Evolutionary conservation across 2,797 vertebrate species (phyloP).

Genomic region (Sandelia bainsii): DNA sequence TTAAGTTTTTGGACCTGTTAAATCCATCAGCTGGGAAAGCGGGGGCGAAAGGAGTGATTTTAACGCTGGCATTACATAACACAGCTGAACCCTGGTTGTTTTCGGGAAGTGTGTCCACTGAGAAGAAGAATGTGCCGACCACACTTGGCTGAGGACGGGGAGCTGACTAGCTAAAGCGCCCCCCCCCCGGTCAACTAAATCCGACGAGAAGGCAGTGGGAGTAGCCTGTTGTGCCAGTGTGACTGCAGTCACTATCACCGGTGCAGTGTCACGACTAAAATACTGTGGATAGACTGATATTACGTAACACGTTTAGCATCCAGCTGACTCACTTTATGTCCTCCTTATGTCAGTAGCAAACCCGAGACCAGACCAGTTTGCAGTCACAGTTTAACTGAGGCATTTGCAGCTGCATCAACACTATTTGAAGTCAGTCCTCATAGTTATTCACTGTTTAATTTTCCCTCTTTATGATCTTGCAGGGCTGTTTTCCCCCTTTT

Average conservation of each 20-base stretch:
- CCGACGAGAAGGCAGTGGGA: conserved; percentile 10
- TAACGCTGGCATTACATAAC: conserved; percentile 69
- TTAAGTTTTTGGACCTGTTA: conserved; percentile 53
- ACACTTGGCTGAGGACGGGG: conserved; percentile 38
- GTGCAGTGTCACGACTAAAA: conserved; percentile 65
- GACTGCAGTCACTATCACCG: conserved; percentile 21
- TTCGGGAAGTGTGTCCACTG: conserved; percentile 67
- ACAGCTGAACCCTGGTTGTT: conserved; percentile 60
- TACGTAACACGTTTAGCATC: conserved; percentile 43
- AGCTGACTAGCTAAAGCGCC: conserved; percentile 30
- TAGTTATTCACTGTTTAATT: not conserved
- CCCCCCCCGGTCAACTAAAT: conserved; percentile 9
- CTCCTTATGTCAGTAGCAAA: conserved; percentile 7
- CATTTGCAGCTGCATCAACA: conserved; percentile 19
- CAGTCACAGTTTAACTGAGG: not conserved
- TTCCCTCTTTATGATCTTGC: not conserved
- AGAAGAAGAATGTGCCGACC: conserved; percentile 58
- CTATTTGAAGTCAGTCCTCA: too few relatives aligned
- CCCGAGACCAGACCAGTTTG: not conserved
- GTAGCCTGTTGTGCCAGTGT: conserved; percentile 22
- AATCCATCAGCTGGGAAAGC: conserved; percentile 59
- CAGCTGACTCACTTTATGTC: conserved; percentile 50
- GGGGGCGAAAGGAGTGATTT: conserved; percentile 32
- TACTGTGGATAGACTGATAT: conserved; percentile 32
- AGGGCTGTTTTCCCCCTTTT: not conserved